phyloP scores from a whole-genome alignment of 2,113 vertebrate species.

The Nannospalax galili region DNA sequence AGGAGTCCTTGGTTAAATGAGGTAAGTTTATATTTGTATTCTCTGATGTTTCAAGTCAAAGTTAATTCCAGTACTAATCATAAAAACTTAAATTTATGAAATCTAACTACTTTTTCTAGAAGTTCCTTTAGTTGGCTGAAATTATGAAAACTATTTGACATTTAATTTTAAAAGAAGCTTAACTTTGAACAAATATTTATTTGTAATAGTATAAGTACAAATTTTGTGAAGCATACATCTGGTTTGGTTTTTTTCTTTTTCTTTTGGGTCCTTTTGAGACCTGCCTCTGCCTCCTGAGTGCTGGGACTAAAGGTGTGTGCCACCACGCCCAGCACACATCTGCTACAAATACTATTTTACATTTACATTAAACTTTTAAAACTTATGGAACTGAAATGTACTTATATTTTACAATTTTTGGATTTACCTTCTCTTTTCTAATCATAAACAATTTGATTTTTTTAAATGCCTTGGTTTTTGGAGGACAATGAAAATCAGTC shows the following conservation, averaged over 20 bases:
- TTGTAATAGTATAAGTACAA: background rate
- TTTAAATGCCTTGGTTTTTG: background rate
- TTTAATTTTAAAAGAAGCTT: constrained; percentile 15
- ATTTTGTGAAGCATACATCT: background rate
- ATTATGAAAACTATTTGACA: background rate
- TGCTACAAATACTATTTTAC: background rate
- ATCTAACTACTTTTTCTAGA: background rate
- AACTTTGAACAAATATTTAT: background rate
- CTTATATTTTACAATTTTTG: background rate
- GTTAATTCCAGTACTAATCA: background rate
- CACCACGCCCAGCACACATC: background rate
- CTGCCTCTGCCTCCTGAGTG: no score
- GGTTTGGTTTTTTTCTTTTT: no score
- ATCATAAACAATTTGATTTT: background rate
- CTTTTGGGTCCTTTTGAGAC: no score
- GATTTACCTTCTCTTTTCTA: background rate
- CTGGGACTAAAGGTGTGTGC: no score
- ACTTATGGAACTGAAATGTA: background rate
- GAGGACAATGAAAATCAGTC: background rate
- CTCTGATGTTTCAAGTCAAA: constrained; percentile 14
- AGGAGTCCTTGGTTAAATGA: background rate
- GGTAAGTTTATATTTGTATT: background rate
- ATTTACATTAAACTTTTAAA: background rate
- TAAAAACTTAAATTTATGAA: background rate
- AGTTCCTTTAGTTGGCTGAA: constrained; percentile 15